A percentile compares a stretch with the other conserved stretches of the same genome.
Conservation (phyloP, 2,797 vertebrate species). For the Ciconia nigra region DNA sequence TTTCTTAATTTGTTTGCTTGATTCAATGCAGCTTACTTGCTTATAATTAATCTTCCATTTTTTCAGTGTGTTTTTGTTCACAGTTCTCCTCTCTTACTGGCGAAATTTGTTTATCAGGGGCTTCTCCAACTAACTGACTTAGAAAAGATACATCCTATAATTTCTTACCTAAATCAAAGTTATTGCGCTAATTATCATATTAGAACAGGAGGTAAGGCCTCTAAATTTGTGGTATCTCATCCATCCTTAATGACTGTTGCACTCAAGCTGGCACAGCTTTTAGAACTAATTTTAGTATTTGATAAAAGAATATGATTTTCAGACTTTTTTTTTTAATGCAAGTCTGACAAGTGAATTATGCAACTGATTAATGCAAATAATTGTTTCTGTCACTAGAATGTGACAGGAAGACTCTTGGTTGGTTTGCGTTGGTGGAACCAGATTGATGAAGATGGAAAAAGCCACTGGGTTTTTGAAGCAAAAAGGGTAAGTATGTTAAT, state of each 20-base stretch:
- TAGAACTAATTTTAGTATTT: neutral
- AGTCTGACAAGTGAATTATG: neutral
- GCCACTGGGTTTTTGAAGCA: constrained; percentile 88
- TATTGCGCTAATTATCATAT: neutral
- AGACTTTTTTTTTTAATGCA: neutral
- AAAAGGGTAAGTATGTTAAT: constrained; percentile 73
- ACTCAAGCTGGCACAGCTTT: neutral
- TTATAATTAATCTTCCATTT: neutral
- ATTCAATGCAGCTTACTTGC: neutral
- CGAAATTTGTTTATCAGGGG: neutral
- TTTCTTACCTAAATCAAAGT: neutral
- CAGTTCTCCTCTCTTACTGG: neutral
- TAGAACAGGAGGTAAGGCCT: neutral
- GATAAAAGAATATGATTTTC: neutral
- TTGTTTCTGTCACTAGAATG: constrained; percentile 75
- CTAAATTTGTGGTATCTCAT: neutral
- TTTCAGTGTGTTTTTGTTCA: neutral
- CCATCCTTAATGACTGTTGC: neutral
- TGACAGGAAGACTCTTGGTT: constrained; percentile 86
- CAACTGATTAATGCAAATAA: constrained; percentile 4
- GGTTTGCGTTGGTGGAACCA: constrained; percentile 91
- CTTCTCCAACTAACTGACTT: neutral
- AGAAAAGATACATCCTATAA: neutral
- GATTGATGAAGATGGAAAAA: constrained; percentile 88
- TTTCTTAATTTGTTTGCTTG: neutral